Conservation (phyloP, 2,888 invertebrate genomes). For the Stomorhina lunata region DNA sequence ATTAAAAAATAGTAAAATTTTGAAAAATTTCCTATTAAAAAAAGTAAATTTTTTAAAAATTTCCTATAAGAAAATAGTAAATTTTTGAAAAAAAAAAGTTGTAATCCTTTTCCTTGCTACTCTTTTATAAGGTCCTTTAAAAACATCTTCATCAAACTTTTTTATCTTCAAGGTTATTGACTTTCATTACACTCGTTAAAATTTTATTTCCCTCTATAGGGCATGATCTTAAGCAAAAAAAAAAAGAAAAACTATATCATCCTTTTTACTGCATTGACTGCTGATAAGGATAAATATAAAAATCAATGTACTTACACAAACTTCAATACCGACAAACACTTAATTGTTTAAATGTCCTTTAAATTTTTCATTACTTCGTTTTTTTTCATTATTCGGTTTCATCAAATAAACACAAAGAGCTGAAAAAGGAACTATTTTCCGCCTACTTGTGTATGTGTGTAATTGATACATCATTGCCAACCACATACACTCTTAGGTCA, state of each 20-base stretch:
- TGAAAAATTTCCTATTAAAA: too few relatives aligned
- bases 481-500: not conserved
- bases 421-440: not conserved
- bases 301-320: not conserved
- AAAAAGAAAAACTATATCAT: too few relatives aligned
- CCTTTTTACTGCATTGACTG: not conserved
- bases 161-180: not conserved
- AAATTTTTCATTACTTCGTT: not conserved
- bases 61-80: too few relatives aligned
- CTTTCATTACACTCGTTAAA: not conserved
- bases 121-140: too few relatives aligned
- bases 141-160: too few relatives aligned
- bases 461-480: constrained; percentile 22
- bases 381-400: not conserved
- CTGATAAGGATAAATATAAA: not conserved
- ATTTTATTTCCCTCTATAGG: not conserved
- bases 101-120: too few relatives aligned
- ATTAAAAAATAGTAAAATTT: too few relatives aligned
- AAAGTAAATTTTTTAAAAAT: too few relatives aligned
- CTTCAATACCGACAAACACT: not conserved
- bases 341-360: not conserved
- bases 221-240: not conserved
- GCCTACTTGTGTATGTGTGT: not conserved
- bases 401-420: not conserved
- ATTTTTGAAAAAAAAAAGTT: too few relatives aligned